Conservation (phyloP, 2,888 invertebrate genomes). For the Gymnosoma rotundatum region DNA sequence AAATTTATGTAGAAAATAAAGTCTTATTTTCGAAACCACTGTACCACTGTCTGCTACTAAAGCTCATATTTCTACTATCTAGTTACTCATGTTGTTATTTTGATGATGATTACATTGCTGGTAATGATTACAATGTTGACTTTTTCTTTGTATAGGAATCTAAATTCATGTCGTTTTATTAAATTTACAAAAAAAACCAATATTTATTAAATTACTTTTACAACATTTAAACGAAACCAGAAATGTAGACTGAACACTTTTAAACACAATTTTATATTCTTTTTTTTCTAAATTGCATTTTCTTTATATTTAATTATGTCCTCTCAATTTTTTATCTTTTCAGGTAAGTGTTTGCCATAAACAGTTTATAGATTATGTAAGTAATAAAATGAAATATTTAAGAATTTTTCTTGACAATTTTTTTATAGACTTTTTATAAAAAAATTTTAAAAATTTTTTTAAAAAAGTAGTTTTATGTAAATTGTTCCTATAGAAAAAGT, state of each 20-base stretch:
- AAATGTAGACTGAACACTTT: conserved; percentile 53
- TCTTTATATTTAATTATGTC: conserved; percentile 41
- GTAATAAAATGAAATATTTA: conserved; percentile 18
- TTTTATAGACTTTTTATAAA: too few relatives aligned
- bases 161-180: conserved; percentile 32
- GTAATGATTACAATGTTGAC: conserved; percentile 71
- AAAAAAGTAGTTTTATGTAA: too few relatives aligned
- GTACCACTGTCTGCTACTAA: conserved; percentile 28
- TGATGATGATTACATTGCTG: conserved; percentile 38
- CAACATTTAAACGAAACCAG: conserved; percentile 75
- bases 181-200: conserved; percentile 79
- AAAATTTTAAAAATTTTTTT: too few relatives aligned
- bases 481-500: too few relatives aligned
- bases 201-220: conserved; percentile 81
- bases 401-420: too few relatives aligned
- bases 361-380: conserved; percentile 48
- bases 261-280: neutral
- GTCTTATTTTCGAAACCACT: neutral
- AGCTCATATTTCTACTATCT: conserved; percentile 72
- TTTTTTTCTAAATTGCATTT: conserved; percentile 54
- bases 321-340: conserved; percentile 37
- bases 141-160: conserved; percentile 45
- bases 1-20: neutral
- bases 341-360: conserved; percentile 64
- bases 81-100: conserved; percentile 72